Conservation (phyloP, 2,797 vertebrate genomes). For the Clamator glandarius region DNA sequence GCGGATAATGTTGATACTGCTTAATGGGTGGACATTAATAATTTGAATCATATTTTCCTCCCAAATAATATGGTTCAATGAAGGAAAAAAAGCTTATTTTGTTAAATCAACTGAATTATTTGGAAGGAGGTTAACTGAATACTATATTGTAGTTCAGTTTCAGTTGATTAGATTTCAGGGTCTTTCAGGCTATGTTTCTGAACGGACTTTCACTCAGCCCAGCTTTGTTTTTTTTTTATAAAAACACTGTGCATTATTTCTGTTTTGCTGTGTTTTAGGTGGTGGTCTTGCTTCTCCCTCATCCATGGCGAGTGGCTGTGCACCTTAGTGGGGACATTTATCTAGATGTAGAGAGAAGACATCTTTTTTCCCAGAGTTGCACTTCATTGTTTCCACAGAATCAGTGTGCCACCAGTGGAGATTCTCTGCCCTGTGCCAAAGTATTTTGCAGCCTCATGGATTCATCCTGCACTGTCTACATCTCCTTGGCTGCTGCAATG, state of each 20-base stretch:
- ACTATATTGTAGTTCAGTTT: background rate
- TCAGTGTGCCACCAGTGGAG: rapidly evolving
- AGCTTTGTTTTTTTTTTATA: background rate
- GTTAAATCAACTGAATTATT: constrained; percentile 25
- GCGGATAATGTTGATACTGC: background rate
- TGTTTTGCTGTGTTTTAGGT: background rate
- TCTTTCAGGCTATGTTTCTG: rapidly evolving
- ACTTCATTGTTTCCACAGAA: background rate
- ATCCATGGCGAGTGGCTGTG: background rate
- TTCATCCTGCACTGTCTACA: background rate
- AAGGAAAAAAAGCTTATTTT: background rate
- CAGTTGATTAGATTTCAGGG: background rate
- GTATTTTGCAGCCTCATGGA: background rate
- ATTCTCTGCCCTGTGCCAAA: rapidly evolving
- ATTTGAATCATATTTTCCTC: constrained; percentile 19
- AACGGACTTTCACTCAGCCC: background rate
- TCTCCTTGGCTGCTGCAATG: background rate
- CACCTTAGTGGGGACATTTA: background rate
- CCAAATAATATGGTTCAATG: background rate
- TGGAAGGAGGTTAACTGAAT: background rate
- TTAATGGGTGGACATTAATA: constrained; percentile 50
- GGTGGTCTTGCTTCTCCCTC: background rate
- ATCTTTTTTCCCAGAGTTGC: background rate
- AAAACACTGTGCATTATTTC: background rate
- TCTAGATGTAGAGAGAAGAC: rapidly evolving